A percentile compares a stretch with the other conserved stretches of the same genome.
phyloP scores from a whole-genome alignment of 1,140 invertebrate genomes.

The Chelonus insularis region DNA sequence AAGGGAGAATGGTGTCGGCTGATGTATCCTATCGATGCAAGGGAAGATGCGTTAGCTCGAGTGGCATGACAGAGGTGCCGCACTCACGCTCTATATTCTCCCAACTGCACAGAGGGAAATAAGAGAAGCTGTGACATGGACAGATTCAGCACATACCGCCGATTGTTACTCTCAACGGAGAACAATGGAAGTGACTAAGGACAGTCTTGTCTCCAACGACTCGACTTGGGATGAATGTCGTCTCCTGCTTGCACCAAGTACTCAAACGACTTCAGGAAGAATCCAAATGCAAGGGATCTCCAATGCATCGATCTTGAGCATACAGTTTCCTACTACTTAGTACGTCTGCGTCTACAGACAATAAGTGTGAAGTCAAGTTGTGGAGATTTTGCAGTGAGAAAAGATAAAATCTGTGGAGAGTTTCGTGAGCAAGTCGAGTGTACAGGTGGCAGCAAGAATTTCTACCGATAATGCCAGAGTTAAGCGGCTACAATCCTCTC shows the following conservation, averaged over 20 bases:
- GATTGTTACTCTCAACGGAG: slow-evolving; percentile 29
- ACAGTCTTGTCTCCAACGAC: neutral
- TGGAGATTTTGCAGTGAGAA: neutral
- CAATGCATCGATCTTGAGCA: neutral
- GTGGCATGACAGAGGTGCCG: neutral
- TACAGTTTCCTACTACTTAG: neutral
- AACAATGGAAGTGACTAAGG: slow-evolving; percentile 27
- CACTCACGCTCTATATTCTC: slow-evolving; percentile 4
- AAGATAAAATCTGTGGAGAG: neutral
- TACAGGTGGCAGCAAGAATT: slow-evolving; percentile 13
- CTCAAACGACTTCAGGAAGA: neutral
- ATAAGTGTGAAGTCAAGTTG: neutral
- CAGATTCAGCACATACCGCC: slow-evolving; percentile 31
- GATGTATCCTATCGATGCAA: neutral
- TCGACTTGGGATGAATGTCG: neutral
- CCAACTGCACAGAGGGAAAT: slow-evolving; percentile 3
- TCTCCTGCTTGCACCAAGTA: neutral
- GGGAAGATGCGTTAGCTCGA: neutral
- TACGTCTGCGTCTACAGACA: too few relatives aligned
- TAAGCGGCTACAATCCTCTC: neutral
- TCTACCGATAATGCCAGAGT: slow-evolving; percentile 6
- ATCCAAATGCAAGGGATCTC: neutral
- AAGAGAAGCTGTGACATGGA: slow-evolving; percentile 29
- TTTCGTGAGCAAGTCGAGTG: neutral
- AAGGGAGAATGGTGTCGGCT: slow-evolving; percentile 13